Evolutionary conservation across 2,888 invertebrate species (phyloP), one percentile per base, ranked within the genome.

Genomic region (Callosobruchus maculatus): DNA sequence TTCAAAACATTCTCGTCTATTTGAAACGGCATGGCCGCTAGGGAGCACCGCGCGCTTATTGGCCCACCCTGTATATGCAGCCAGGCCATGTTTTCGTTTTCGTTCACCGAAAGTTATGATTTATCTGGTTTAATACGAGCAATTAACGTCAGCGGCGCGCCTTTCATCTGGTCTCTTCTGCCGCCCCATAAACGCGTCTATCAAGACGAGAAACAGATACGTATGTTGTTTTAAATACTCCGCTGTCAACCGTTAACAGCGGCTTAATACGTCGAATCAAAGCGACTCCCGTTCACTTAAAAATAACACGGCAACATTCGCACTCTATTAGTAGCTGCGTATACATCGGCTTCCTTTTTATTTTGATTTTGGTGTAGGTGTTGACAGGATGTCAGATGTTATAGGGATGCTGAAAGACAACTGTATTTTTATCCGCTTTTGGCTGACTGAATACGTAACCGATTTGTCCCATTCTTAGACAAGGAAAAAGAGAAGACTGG

Each of bases 201-300:
- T 49, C 78, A 79, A 82, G 83, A 83, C 82, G 80, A 82, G 82
- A 84, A 83, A 80, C 84, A 84, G 84, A 83, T 81, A 84, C 83
- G 84, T 83, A 84, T 85, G 84, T 85, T 85, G 81, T 84, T 85
- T 85, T 85, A 84, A 84, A 84, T 83, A 82, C 82, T 81, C 79
- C 49, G 13, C 84, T 82, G 84, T 84, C 84, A 84, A 83, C 83
- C 82, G 82, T 81, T 81, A 82, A 82, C 82, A 81, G 79, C 81
- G 80, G 82, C 83, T 82, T 84, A 84, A 84, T 83, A 84, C 81
- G 80, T 83, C 82, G 82, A 84, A 84, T 82, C 82, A 81, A 82
- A 81, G 83, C 81, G 82, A 82, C 81, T 49, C 49, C 49, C 49
- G 49, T 49, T 49, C 18, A 49, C 49, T 49, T 49, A 49, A 49